Percentiles rank a stretch among this genome's conserved stretches.
Conservation (phyloP, 1,140 invertebrate genomes). For the Cotesia vestalis region DNA sequence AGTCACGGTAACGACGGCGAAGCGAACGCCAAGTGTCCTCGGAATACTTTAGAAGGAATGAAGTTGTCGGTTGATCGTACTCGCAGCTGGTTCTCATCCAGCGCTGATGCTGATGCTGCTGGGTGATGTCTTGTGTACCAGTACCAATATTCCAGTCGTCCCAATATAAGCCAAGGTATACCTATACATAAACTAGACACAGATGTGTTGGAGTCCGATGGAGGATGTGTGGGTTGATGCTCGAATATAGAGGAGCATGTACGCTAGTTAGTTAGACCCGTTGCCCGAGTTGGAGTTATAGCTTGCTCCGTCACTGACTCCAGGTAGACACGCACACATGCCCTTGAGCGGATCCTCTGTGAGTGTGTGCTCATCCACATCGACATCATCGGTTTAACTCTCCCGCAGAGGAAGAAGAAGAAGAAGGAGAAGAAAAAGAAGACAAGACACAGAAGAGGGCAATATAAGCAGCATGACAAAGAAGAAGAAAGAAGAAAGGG, state of each 20-base stretch:
- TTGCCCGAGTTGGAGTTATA: conserved; percentile 45
- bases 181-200: too few species aligned
- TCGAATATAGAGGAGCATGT: conserved; percentile 45
- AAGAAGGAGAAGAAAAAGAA: conserved; percentile 21
- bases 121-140: too few species aligned
- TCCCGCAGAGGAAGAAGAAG: not conserved
- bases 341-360: conserved; percentile 19
- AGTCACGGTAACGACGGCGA: too few species aligned
- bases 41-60: conserved; percentile 4
- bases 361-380: conserved; percentile 9
- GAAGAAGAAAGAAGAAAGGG: conserved; percentile 42
- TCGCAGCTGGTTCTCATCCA: conserved; percentile 16
- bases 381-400: too few species aligned
- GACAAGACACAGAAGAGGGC: too few species aligned
- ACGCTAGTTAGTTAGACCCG: conserved; percentile 58
- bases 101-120: conserved; percentile 1
- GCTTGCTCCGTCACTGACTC: conserved; percentile 25
- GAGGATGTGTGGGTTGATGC: conserved; percentile 40
- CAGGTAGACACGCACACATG: conserved; percentile 42
- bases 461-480: not conserved
- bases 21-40: too few species aligned
- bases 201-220: too few species aligned
- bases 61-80: conserved; percentile 19
- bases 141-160: not conserved
- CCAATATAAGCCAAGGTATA: too few species aligned